phyloP scores from a whole-genome alignment of 2,113 vertebrate genomes.

The Tragelaphus strepsiceros region DNA sequence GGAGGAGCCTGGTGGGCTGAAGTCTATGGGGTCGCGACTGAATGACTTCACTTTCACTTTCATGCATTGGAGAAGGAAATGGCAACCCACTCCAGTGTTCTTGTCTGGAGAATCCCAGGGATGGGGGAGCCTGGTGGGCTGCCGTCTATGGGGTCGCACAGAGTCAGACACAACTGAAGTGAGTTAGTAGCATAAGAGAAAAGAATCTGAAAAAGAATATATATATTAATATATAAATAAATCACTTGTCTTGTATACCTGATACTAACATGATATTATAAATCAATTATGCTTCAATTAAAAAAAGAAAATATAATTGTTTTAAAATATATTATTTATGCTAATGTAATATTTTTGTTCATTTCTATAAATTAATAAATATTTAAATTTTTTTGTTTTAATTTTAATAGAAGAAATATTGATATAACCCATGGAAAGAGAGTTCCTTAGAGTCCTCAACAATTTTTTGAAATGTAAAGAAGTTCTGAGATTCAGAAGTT shows the following conservation, averaged over 20 bases:
- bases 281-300: neutral
- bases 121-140: too few relatives aligned
- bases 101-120: too few relatives aligned
- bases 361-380: neutral
- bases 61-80: too few relatives aligned
- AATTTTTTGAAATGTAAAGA: neutral
- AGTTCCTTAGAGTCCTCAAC: neutral
- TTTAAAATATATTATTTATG: neutral
- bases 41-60: too few relatives aligned
- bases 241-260: neutral
- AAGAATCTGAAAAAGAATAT: neutral
- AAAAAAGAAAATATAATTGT: neutral
- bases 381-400: neutral
- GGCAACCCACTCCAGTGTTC: too few relatives aligned
- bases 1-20: too few relatives aligned
- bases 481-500: neutral
- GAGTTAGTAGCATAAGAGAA: neutral
- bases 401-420: neutral
- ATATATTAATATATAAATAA: neutral
- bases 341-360: neutral
- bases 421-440: neutral
- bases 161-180: too few relatives aligned
- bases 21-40: too few relatives aligned
- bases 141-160: too few relatives aligned
- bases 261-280: neutral